phyloP scores from a whole-genome alignment of 1,140 invertebrate species.

The Drosophila rhopaloa region DNA sequence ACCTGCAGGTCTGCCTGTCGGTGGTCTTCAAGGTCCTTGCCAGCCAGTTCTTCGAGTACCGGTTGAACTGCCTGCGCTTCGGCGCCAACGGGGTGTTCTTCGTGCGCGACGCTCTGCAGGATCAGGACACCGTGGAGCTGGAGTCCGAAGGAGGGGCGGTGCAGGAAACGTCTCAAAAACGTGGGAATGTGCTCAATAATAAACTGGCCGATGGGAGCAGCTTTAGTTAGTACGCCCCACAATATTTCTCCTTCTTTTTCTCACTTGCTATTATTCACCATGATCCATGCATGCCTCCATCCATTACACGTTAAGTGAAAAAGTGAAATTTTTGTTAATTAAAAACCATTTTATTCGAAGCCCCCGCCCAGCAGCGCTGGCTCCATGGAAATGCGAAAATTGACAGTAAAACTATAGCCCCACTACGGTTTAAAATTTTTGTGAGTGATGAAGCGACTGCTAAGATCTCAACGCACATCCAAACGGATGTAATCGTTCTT shows the following conservation, averaged over 20 bases:
- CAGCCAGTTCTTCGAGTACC: constrained; percentile 58
- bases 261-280: constrained; percentile 11
- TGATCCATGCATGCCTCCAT: constrained; percentile 33
- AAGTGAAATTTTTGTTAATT: constrained; percentile 79
- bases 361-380: constrained; percentile 11
- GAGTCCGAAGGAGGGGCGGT: too few species aligned
- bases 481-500: constrained; percentile 59
- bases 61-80: constrained; percentile 58
- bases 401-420: constrained; percentile 62
- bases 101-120: constrained; percentile 12
- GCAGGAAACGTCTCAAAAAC: background rate
- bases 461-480: constrained; percentile 42
- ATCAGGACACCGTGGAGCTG: background rate
- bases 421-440: constrained; percentile 5
- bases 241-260: constrained; percentile 1
- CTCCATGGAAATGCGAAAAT: constrained; percentile 73
- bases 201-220: constrained; percentile 19
- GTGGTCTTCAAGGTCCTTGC: constrained; percentile 59
- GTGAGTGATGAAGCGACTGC: constrained; percentile 48
- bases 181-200: constrained; percentile 20
- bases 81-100: constrained; percentile 46
- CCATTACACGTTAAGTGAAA: constrained; percentile 54
- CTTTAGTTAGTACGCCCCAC: constrained; percentile 10
- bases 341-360: constrained; percentile 62
- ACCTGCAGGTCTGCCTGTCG: constrained; percentile 53